Percentiles rank a stretch among this genome's conserved stretches.
Conservation (phyloP, 2,888 invertebrate genomes). For the Drosophila birchii region DNA sequence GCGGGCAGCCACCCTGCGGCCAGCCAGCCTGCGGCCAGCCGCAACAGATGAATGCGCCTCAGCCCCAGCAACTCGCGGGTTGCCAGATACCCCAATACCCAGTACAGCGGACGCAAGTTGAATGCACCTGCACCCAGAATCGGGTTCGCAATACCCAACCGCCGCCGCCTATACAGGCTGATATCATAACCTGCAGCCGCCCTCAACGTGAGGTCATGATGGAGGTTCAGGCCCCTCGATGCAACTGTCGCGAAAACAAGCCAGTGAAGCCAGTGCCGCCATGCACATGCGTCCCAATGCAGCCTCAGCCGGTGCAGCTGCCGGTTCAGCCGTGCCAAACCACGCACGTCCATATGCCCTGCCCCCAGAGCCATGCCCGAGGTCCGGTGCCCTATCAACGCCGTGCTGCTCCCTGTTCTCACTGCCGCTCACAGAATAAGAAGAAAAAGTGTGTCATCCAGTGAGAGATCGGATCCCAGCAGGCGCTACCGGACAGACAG, state of each 20-base stretch:
- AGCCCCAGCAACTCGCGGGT: neutral
- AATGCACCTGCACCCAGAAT: slow-evolving; percentile 48
- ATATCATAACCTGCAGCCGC: slow-evolving; percentile 46
- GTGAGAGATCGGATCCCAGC: slow-evolving; percentile 32
- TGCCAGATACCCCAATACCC: slow-evolving; percentile 19
- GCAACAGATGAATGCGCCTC: neutral
- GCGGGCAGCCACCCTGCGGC: too few species aligned
- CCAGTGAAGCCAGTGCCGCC: neutral
- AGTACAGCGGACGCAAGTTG: slow-evolving; percentile 9
- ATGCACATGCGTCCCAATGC: slow-evolving; percentile 53
- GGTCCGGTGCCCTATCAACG: slow-evolving; percentile 19
- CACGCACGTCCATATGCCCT: slow-evolving; percentile 49
- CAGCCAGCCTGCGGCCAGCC: too few species aligned
- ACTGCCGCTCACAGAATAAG: slow-evolving; percentile 15
- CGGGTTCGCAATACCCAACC: slow-evolving; percentile 3
- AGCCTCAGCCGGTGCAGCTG: neutral
- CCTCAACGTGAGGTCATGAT: neutral
- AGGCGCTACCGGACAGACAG: slow-evolving; percentile 32
- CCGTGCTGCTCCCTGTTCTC: neutral
- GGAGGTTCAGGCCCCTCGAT: slow-evolving; percentile 18
- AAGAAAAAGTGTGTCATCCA: slow-evolving; percentile 64
- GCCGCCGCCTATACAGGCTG: slow-evolving; percentile 39
- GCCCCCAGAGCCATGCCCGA: slow-evolving; percentile 36
- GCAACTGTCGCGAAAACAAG: slow-evolving; percentile 24
- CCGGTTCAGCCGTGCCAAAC: neutral